Base-by-base conservation (phyloP, 2,888 invertebrate species). In the Nymphalis polychloros region DNA sequence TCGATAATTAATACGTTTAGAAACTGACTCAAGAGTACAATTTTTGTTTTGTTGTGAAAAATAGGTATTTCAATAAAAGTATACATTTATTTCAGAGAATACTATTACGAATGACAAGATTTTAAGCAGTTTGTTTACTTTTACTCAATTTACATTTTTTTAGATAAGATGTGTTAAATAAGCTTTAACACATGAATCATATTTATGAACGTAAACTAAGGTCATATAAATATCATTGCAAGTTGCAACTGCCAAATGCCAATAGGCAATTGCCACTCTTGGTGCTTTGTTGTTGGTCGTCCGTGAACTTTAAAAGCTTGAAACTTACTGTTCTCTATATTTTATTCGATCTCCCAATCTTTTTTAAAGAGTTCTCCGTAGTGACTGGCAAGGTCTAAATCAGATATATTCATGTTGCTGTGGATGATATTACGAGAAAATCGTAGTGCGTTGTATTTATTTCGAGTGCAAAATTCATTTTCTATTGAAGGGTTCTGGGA, bases 321-420 rank as follows among this genome's bases (percentile, higher is more conserved):
- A 13, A 13, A 41, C 3, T 13, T 41, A 41, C 41, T 41, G 41
- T 13, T 41, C 27, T 13, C 41, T 3, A 10, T 41, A 41, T 41
- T 41, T 41, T 41, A 41, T 41, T 41, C 41, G 41, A 41, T 13
- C 41, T 41, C 10, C 41, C 13, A 16, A 31, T 20, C 2, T 10
- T 53, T 31, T n/a, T 6, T 13, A 17, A 48, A 31, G 19, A 31
- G 19, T 55, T 47, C 35, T 8, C n/a, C 23, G 16, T 53, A 23
- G 35, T 67, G 35, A 49, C 23, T 49, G 23, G 13, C 27, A 62
- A 62, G 35, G 50, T 7, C 16, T 55, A 35, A 1, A 49, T 10
- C 35, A 52, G 46, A 65, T 52, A 47, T 50, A 64, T 68, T 48
- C 61, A 68, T 68, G 61, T 68, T 60, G 68, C 64, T 68, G 69